A percentile compares a stretch with the other conserved stretches of the same genome.
phyloP scores from a whole-genome alignment of 1,140 invertebrate species.

The Leptonema lineaticorne region DNA sequence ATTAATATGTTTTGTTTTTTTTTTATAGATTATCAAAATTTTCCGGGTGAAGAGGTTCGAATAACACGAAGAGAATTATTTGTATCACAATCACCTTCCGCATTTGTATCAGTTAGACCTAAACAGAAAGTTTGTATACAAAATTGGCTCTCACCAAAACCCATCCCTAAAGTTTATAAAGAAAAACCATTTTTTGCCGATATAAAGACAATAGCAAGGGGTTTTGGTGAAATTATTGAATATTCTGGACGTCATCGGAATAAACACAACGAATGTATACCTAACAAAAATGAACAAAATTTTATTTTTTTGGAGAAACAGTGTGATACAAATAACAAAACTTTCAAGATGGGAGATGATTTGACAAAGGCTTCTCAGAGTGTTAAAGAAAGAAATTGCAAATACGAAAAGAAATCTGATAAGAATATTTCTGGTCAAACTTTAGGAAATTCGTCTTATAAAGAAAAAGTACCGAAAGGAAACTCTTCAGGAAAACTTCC shows the following conservation, averaged over 20 bases:
- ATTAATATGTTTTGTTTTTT: too few species aligned
- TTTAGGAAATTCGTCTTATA: slow-evolving; percentile 6
- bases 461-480: background rate
- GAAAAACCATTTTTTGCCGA: slow-evolving; percentile 38
- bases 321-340: background rate
- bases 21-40: too few species aligned
- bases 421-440: slow-evolving; percentile 27
- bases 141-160: background rate
- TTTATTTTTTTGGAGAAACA: too few species aligned
- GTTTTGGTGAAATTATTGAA: slow-evolving; percentile 39
- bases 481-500: background rate
- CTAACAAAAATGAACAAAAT: slow-evolving; percentile 20
- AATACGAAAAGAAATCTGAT: slow-evolving; percentile 21
- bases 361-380: slow-evolving; percentile 34
- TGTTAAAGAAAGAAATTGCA: background rate
- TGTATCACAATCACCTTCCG: slow-evolving; percentile 19
- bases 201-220: slow-evolving; percentile 34
- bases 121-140: background rate
- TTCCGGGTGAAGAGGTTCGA: background rate
- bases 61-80: background rate
- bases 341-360: slow-evolving; percentile 25
- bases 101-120: slow-evolving; percentile 34
- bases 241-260: slow-evolving; percentile 11
- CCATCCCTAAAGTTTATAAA: slow-evolving; percentile 20
- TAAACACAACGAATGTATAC: background rate